Evolutionary conservation across 2,797 vertebrate genomes (phyloP).

Genomic region (Propithecus perrieri): DNA sequence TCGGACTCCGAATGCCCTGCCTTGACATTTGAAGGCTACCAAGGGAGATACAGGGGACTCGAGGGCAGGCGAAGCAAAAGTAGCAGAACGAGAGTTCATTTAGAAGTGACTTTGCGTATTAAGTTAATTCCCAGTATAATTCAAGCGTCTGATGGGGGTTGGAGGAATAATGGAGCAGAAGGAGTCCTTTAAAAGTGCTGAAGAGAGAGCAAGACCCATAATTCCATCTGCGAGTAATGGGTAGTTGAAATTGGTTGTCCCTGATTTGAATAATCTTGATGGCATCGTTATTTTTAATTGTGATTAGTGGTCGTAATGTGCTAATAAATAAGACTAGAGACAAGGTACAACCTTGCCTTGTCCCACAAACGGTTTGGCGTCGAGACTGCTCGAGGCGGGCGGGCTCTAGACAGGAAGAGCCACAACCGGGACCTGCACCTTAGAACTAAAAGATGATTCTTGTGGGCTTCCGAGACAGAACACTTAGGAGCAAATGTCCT

Average conservation of each 20-base stretch:
- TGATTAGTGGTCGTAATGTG: constrained; percentile 60
- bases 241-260: constrained; percentile 66
- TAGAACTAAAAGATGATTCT: not conserved
- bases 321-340: constrained; percentile 73
- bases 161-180: constrained; percentile 51
- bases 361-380: constrained; percentile 25
- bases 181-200: constrained; percentile 38
- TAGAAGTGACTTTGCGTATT: constrained; percentile 76
- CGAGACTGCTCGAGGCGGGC: not conserved
- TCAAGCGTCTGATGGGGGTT: constrained; percentile 61
- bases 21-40: constrained; percentile 60
- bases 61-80: constrained; percentile 39
- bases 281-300: constrained; percentile 79
- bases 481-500: not conserved
- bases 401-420: not conserved
- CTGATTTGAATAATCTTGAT: constrained; percentile 74
- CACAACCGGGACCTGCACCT: fast-evolving
- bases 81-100: constrained; percentile 59
- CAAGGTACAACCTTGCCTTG: constrained; percentile 66
- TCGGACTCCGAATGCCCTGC: constrained; percentile 41
- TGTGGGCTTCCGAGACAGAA: not conserved
- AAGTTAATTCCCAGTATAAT: constrained; percentile 73
- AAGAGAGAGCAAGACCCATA: constrained; percentile 57
- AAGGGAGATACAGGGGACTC: not conserved
- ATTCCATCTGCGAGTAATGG: constrained; percentile 65